Conservation (phyloP, 2,797 vertebrate genomes). For the Smutsia temminckii region DNA sequence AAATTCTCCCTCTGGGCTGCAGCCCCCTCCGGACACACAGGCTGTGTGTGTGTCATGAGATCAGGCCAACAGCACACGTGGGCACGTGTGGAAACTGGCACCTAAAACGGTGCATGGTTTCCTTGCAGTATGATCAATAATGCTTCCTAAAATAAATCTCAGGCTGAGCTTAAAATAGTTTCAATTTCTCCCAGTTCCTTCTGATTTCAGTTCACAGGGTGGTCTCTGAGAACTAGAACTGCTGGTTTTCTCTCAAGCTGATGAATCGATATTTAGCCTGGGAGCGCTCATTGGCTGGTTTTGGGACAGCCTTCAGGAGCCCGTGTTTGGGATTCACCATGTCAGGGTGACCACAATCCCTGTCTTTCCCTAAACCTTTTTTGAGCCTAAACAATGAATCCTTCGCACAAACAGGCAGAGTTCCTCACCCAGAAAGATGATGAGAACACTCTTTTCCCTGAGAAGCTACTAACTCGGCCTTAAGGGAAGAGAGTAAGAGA, state of each 20-base stretch:
- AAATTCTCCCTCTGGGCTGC: neutral
- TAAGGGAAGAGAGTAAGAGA: neutral
- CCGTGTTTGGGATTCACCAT: neutral
- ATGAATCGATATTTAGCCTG: neutral
- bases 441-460: neutral
- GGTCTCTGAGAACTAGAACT: constrained; percentile 59
- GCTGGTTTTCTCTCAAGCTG: constrained; percentile 41
- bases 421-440: neutral
- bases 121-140: constrained; percentile 70
- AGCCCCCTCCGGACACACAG: neutral
- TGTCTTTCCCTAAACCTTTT: neutral
- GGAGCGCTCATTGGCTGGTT: neutral
- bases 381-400: neutral
- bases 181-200: constrained; percentile 54
- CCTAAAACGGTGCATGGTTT: neutral
- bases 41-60: neutral
- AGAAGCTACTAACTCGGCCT: neutral
- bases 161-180: constrained; percentile 67
- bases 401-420: constrained; percentile 32
- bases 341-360: neutral
- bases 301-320: neutral
- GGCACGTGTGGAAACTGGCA: neutral
- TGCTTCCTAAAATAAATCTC: constrained; percentile 67
- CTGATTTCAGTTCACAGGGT: constrained; percentile 60
- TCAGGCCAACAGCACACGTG: neutral